Percentiles rank a stretch among this genome's conserved stretches.
Conservation (phyloP, 2,888 invertebrate species). For the Punctoribates punctum region DNA sequence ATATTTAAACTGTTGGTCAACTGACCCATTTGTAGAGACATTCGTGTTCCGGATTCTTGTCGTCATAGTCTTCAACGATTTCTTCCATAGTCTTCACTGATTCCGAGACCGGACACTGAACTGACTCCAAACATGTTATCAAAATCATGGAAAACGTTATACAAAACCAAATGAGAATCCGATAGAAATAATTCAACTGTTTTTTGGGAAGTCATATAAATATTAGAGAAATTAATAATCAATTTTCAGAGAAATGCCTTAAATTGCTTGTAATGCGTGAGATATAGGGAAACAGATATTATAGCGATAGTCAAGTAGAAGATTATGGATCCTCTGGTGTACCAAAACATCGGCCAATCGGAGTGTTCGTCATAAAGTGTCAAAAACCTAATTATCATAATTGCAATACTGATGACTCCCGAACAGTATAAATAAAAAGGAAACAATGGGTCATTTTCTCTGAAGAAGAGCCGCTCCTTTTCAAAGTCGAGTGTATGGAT, state of each 20-base stretch:
- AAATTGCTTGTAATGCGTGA: conserved; percentile 1
- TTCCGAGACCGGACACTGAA: conserved; percentile 25
- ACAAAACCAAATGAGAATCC: conserved; percentile 36
- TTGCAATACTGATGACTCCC: conserved; percentile 59
- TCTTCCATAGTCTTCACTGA: conserved; percentile 14
- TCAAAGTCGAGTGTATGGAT: conserved; percentile 35
- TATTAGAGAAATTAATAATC: neutral
- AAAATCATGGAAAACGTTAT: conserved; percentile 29
- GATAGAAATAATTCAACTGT: conserved; percentile 14
- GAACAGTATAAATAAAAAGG: conserved; percentile 71
- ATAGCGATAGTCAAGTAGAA: conserved; percentile 29
- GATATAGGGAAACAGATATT: neutral
- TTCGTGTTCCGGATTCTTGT: neutral
- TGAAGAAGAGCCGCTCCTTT: conserved; percentile 33
- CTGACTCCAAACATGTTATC: conserved; percentile 27
- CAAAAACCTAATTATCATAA: conserved; percentile 54
- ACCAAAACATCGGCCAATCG: neutral
- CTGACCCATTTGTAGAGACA: conserved; percentile 42
- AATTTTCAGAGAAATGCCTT: neutral
- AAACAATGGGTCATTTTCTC: conserved; percentile 68
- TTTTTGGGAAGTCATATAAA: neutral
- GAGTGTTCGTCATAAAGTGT: conserved; percentile 34
- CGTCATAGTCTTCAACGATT: conserved; percentile 1
- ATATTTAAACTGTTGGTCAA: neutral
- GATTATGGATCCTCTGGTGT: conserved; percentile 16